Evolutionary conservation across 2,113 vertebrate genomes (phyloP), one percentile per base, ranked within the genome.

Genomic region (Dinomys branickii): DNA sequence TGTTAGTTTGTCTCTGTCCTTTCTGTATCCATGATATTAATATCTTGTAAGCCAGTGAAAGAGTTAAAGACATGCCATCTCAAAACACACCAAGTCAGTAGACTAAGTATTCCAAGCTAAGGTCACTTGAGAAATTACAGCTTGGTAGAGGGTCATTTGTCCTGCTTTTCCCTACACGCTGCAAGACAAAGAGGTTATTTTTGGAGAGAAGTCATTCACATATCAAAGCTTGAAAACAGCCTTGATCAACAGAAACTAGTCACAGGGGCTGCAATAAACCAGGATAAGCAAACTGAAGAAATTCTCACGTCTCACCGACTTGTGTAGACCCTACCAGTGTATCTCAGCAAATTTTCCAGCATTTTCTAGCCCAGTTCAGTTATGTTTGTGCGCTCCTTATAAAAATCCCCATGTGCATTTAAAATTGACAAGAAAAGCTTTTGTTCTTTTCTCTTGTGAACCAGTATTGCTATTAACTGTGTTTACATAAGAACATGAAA

Each of bases 251-350:
- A 71, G 52, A 81, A 13, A 26, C 2, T 82, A 5, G 1, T 59
- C n/a, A 20, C 5, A 41, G 26, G 17, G 17, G 5, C 24, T n/a
- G 5, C 13, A 50, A 9, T 44, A 38, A 28, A 52, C 7, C 16
- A 44, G 11, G 65, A 20, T 28, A 19, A 41, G 10, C 22, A 13
- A 8, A 44, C 13, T 54, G 44, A 12, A 28, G 59, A 9, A 54
- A 77, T 2, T 2, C 11, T 83, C 41, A 44, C 19, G 2, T 56
- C 41, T 58, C 4, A 20, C 20, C 17, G 9, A n/a, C 58, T 54
- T 35, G 1, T 17, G 7, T 4, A 59, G 26, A 3, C 3, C 4
- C 11, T 9, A 13, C 0, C 8, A 1, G 38, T 24, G 5, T 52
- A 41, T 88, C 33, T 71, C 50, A 52, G 17, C 30, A 41, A 17